Evolutionary conservation across 2,113 vertebrate genomes (phyloP), one percentile per base, ranked within the genome.

Genomic region (Pipra filicauda): DNA sequence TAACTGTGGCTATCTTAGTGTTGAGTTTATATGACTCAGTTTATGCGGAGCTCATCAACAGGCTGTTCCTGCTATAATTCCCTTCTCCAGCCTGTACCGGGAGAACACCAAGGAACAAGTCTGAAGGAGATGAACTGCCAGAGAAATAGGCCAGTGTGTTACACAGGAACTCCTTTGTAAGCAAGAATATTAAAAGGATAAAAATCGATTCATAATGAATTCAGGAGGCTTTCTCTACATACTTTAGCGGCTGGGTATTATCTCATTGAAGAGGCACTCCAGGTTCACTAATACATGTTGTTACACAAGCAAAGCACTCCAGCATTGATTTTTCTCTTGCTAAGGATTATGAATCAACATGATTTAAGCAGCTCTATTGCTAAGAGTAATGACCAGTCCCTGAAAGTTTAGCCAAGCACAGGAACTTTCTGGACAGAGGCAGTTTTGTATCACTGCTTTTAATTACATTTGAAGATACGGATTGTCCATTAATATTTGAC

Each of bases 311-410:
- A 88, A 57, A 89, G 70, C 79, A 70, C 81, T 96, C 37, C 70
- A 70, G 46, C 58, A 96, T 96, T 85, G 95, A 95, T 96, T 96
- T 91, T 96, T 88, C 66, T 94, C 70, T 79, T 65, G 31, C 52
- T 73, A 30, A 89, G 73, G 81, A 82, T 72, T 88, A 89, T 85
- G 74, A 87, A 93, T 87, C 77, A 57, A 75, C 0, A 0, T 87
- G 71, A 93, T 91, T 95, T 88, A 96, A 93, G 46, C 51, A 89
- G 85, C 35, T 35, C 35, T 55, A 48, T 33, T 27, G 46, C 48
- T 46, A 15, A 85, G 70, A 89, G 54, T 72, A 85, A 91, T 66
- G 84, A 75, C 41, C 70, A 83, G 28, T 20, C n/a, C 57, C 81
- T 66, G 87, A 54, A 93, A 91, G 37, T 88, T 94, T 82, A 87